Percentiles rank a stretch among this genome's conserved stretches.
Conservation (phyloP, 2,797 vertebrate species). For the Ambastaia sidthimunki region DNA sequence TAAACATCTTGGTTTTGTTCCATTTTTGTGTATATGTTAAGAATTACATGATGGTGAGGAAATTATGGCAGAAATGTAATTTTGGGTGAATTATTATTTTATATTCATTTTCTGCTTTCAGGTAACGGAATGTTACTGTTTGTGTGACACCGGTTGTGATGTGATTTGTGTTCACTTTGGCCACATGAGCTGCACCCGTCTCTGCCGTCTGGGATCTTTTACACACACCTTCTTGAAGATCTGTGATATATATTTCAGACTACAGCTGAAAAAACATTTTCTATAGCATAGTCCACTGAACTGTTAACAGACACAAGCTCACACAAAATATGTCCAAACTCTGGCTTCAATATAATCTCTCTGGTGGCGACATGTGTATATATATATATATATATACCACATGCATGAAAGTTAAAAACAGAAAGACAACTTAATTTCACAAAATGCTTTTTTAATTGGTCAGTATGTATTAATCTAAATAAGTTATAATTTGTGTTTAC, state of each 20-base stretch:
- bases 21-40: too few relatives aligned
- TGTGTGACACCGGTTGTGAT: constrained; percentile 30
- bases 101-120: constrained; percentile 17
- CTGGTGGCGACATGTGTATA: too few relatives aligned
- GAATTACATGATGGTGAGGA: not conserved
- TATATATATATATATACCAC: too few relatives aligned
- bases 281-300: constrained; percentile 61
- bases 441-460: constrained; percentile 74
- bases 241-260: constrained; percentile 78
- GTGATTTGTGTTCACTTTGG: constrained; percentile 58
- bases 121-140: constrained; percentile 2
- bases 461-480: constrained; percentile 74
- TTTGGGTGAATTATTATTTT: not conserved
- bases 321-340: not conserved
- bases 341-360: not conserved
- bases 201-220: constrained; percentile 68
- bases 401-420: not conserved
- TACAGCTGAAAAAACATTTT: constrained; percentile 41
- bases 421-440: constrained; percentile 6
- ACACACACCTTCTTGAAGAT: constrained; percentile 75
- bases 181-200: constrained; percentile 66
- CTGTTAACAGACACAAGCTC: not conserved
- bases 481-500: constrained; percentile 75
- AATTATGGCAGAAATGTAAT: not conserved
- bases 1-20: too few relatives aligned